phyloP scores from a whole-genome alignment of 2,113 vertebrate species.

The Corydoras maculifer region DNA sequence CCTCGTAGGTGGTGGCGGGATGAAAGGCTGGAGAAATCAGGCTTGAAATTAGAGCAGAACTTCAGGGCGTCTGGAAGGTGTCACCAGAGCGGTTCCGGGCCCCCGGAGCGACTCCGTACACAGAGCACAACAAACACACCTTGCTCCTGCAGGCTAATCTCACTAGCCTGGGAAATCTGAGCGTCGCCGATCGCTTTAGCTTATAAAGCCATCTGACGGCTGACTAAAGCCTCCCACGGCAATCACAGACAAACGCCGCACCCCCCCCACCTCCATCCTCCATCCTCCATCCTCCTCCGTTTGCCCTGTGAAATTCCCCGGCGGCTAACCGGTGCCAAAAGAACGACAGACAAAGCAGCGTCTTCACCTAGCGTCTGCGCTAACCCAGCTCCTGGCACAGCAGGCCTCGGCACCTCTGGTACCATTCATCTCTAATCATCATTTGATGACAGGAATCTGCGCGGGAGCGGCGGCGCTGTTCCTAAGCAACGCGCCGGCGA shows the following conservation, averaged over 20 bases:
- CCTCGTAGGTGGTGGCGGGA: constrained; percentile 1
- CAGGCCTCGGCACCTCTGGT: constrained; percentile 20
- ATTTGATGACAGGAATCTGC: constrained; percentile 97
- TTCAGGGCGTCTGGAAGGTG: too few relatives aligned
- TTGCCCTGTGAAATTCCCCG: constrained; percentile 43
- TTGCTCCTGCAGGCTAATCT: constrained; percentile 4
- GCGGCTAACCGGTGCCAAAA: constrained; percentile 43
- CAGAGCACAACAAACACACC: neutral
- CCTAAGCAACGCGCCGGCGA: constrained; percentile 95
- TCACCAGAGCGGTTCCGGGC: neutral
- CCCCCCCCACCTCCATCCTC: neutral
- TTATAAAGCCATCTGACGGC: constrained; percentile 36
- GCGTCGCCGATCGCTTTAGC: constrained; percentile 19
- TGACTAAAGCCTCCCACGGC: constrained; percentile 23
- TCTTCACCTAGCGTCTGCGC: constrained; percentile 4
- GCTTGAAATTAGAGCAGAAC: constrained; percentile 22
- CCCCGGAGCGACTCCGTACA: neutral
- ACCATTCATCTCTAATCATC: constrained; percentile 92
- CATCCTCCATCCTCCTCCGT: neutral
- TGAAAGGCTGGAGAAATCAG: constrained; percentile 20
- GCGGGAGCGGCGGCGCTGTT: constrained; percentile 85
- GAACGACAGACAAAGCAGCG: constrained; percentile 44
- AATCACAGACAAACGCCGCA: neutral
- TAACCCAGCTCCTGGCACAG: constrained; percentile 25
- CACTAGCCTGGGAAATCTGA: constrained; percentile 20